Conservation (phyloP, 2,888 invertebrate species). For the Daptonema setosum region DNA sequence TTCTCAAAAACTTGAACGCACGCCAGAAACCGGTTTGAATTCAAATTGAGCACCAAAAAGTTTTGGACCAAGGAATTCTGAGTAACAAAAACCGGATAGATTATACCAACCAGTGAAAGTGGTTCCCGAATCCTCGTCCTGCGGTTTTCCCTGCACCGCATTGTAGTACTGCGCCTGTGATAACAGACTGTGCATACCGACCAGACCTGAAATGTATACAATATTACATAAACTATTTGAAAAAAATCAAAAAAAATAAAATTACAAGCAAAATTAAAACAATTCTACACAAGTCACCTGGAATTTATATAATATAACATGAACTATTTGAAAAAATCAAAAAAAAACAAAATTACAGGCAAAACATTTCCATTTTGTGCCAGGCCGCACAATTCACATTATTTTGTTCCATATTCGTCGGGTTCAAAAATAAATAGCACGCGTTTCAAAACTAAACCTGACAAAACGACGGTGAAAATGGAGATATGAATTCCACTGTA, state of each 20-base stretch:
- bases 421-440: too few relatives aligned
- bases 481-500: too few relatives aligned
- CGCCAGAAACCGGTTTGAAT: too few relatives aligned
- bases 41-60: too few relatives aligned
- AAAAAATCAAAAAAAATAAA: not conserved
- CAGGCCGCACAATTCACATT: too few relatives aligned
- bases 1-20: too few relatives aligned
- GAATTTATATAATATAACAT: not conserved
- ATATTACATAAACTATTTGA: not conserved
- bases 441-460: too few relatives aligned
- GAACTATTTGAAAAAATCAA: not conserved
- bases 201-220: conserved; percentile 48
- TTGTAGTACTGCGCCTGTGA: conserved; percentile 99
- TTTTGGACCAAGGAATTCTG: not conserved
- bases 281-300: not conserved
- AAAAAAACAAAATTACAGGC: not conserved
- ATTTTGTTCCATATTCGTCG: too few relatives aligned
- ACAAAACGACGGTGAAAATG: too few relatives aligned
- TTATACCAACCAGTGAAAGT: conserved; percentile 14
- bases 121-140: conserved; percentile 23
- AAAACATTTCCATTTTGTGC: too few relatives aligned
- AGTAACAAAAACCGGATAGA: not conserved
- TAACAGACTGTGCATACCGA: conserved; percentile 99
- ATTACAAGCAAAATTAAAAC: conserved; percentile 4
- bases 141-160: conserved; percentile 38